These are phyloP conservation scores for Hycleus phaleratus DNA, from an alignment of 1,140 invertebrate genomes.

Conservation along the genomic window DNA sequence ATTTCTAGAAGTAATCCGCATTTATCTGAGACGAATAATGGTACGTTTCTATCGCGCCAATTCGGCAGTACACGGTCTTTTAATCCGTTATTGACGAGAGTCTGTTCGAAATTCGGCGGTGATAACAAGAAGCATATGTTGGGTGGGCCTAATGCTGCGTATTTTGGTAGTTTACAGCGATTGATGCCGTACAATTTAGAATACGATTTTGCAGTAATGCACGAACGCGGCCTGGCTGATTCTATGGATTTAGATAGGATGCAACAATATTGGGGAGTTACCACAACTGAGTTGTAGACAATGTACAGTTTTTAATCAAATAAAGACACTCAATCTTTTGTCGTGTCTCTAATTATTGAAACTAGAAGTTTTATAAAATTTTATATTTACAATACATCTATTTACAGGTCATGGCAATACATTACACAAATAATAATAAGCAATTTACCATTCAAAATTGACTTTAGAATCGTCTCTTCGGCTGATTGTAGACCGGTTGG, in stretches of 20 bases:
- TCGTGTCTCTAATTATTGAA: no score
- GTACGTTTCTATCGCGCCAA: conserved; percentile 56
- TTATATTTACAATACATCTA: conserved; percentile 8
- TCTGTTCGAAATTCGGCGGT: conserved; percentile 26
- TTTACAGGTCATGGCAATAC: conserved; percentile 2
- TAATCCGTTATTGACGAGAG: conserved; percentile 46
- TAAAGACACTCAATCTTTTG: no score
- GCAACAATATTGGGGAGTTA: conserved; percentile 82
- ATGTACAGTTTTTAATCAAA: no score
- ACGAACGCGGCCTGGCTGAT: conserved; percentile 61
- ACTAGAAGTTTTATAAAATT: no score
- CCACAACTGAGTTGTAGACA: conserved; percentile 66
- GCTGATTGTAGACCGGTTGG: conserved; percentile 5
- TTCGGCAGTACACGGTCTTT: conserved; percentile 73
- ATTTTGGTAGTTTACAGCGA: conserved; percentile 74
- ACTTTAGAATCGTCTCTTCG: conserved; percentile 6
- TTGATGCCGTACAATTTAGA: conserved; percentile 79
- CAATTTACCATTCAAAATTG: no score
- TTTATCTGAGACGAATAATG: conserved; percentile 39
- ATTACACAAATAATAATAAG: not conserved
- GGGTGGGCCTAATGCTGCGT: conserved; percentile 73
- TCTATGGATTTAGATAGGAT: conserved; percentile 72
- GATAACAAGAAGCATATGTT: conserved; percentile 47
- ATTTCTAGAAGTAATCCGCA: conserved; percentile 52
- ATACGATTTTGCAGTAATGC: conserved; percentile 74